phyloP scores from a whole-genome alignment of 2,888 invertebrate genomes.

The Scaptomyza tumidula region DNA sequence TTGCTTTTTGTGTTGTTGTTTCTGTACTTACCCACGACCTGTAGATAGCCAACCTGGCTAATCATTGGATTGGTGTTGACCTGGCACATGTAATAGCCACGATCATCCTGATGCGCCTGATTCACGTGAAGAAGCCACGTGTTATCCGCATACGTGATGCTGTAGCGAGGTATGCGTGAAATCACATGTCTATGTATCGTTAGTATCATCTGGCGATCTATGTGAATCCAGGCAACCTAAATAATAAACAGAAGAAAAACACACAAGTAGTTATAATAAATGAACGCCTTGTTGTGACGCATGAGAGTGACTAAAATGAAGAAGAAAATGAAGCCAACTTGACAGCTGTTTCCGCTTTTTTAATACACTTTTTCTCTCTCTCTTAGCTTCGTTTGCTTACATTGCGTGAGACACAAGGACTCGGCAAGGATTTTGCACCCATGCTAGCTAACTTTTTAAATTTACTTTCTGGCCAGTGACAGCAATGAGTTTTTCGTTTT shows the following conservation, averaged over 20 bases:
- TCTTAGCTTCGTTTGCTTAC: constrained; percentile 58
- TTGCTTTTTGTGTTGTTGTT: no score
- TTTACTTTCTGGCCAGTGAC: constrained; percentile 75
- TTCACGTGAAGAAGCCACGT: constrained; percentile 96
- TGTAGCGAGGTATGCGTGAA: constrained; percentile 94
- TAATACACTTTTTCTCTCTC: constrained; percentile 70
- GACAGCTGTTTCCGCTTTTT: constrained; percentile 80
- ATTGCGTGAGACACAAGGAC: constrained; percentile 61
- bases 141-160: constrained; percentile 95
- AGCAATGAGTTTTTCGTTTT: constrained; percentile 78
- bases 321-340: constrained; percentile 47
- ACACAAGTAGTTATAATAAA: constrained; percentile 63
- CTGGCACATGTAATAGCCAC: constrained; percentile 89
- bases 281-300: constrained; percentile 68
- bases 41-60: constrained; percentile 96
- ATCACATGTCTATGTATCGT: constrained; percentile 97
- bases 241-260: constrained; percentile 18
- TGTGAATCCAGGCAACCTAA: constrained; percentile 97
- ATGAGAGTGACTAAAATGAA: constrained; percentile 28
- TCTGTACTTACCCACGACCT: constrained; percentile 92
- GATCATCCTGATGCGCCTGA: constrained; percentile 95
- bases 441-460: constrained; percentile 78
- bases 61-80: constrained; percentile 97
- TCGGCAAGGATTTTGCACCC: constrained; percentile 63
- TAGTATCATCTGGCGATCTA: constrained; percentile 96